A percentile compares a stretch with the other conserved stretches of the same genome.
phyloP scores from a whole-genome alignment of 2,797 vertebrate species.

The Sebastes itinus region DNA sequence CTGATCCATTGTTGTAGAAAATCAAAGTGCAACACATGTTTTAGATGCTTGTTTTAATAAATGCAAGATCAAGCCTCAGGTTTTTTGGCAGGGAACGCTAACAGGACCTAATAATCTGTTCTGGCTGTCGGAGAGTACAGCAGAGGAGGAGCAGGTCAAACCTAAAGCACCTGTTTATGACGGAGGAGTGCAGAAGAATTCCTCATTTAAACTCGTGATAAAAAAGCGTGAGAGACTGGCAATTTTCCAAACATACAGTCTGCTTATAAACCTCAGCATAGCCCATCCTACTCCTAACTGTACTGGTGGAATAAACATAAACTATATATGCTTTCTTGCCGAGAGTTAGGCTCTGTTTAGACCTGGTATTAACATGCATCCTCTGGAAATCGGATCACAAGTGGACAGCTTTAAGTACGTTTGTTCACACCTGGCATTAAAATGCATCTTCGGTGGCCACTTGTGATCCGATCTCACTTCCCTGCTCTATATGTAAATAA shows the following conservation, averaged over 20 bases:
- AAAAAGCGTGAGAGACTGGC: background rate
- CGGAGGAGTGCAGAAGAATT: conserved; percentile 12
- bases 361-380: background rate
- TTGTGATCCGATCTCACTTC: no score
- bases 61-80: background rate
- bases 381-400: no score
- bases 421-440: no score
- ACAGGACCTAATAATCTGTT: conserved; percentile 21
- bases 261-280: background rate
- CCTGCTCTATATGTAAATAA: no score
- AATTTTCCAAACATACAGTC: background rate
- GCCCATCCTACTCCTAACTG: background rate
- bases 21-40: conserved; percentile 19
- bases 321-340: background rate
- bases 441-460: no score
- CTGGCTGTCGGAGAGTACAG: conserved; percentile 11
- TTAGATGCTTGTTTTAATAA: conserved; percentile 27
- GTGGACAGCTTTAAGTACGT: no score
- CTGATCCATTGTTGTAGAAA: conserved; percentile 25
- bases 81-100: conserved; percentile 4
- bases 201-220: background rate
- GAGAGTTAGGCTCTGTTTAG: background rate
- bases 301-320: background rate
- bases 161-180: conserved; percentile 27
- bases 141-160: conserved; percentile 14